Base-by-base conservation (phyloP, 2,797 vertebrate genomes). In the Pipistrellus kuhlii region DNA sequence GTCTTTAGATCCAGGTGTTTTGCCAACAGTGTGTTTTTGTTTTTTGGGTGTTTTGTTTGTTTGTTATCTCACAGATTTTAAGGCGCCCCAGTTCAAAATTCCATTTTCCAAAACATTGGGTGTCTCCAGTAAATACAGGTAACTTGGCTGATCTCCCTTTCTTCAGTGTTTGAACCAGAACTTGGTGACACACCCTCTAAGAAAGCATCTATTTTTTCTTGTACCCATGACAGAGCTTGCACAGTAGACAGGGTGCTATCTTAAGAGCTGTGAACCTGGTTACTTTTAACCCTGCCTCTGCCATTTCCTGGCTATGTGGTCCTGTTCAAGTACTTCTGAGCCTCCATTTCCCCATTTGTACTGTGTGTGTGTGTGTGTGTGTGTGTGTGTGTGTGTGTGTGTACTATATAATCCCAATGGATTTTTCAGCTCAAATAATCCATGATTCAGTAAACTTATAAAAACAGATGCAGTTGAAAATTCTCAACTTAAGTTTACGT, bases 341-440 rank as follows among this genome's bases (percentile, higher is more conserved):
- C 23, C 27, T 94, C 62, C 83, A 23, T 89, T 91, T 93, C 25
- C 38, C 8, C 59, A 2, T n/a, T 23, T n/a, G 44, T 48, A 30
- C 9, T 78, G 53, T 0, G 0, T 68, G 8, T 57, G 6, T n/a
- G 9, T 68, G 32, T 51, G 44, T 57, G 8, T 57, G 8, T n/a
- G 9, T 68, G 32, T 51, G 44, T 57, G 48, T 46, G 3, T 78
- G 53, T 0, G 0, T 68, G 8, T 57, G 11, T 57, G 9, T 53
- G 8, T 23, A 51, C 25, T 77, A 15, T 76, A 41, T 35, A 69
- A 38, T 87, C 8, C 20, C 30, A 78, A 15, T 71, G 44, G 25
- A 71, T 32, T 78, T 91, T 95, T 75, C 57, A 85, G 32, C 2
- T 75, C 30, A 91, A 88, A 38, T 66, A 53, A 41, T 73, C 59